Base-by-base conservation (phyloP, 2,113 vertebrate species). In the Hemichromis elongatus region DNA sequence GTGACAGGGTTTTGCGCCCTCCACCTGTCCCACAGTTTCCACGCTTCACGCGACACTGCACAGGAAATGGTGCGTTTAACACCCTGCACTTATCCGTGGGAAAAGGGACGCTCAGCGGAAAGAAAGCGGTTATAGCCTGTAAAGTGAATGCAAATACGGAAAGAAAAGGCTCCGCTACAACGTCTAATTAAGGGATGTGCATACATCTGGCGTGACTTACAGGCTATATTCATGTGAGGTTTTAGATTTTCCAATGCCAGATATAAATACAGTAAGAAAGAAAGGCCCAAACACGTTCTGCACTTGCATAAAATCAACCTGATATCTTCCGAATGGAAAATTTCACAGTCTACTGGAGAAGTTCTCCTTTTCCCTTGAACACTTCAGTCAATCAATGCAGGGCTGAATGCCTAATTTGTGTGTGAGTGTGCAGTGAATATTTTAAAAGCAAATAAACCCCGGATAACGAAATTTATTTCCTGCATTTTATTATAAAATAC, bases 401-500 rank as follows among this genome's bases (percentile, higher is more conserved):
- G 24, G 14, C 42, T 28, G 68, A 19, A 47, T 50, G 16, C 68
- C 28, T 73, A 47, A 47, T 26, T 45, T 45, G 5, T 18, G 40
- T 70, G 40, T 28, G 21, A 47, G 21, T 19, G 68, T 47, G 42
- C 18, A 19, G 9, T 19, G 8, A 70, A 26, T 26, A 45, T 3
- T n/a, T 47, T 6, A 24, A 4, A 8, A 42, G 37, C 11, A 63
- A 53, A 77, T 2, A 73, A 57, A 2, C 5, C 10, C 26, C 59
- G 78, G 47, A 83, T 30, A 81, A 35, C 2, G 1, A 70, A 18
- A 11, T 88, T 53, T 0, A 63, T 88, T 75, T 35, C 1, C 77
- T 37, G 54, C 14, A 84, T 90, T 94, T 94, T 94, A 87, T 94
- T 94, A 63, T 33, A 85, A 84, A 88, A 66, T 83, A 92, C 80